phyloP scores from a whole-genome alignment of 2,888 invertebrate species.

The Darwinula stevensoni region DNA sequence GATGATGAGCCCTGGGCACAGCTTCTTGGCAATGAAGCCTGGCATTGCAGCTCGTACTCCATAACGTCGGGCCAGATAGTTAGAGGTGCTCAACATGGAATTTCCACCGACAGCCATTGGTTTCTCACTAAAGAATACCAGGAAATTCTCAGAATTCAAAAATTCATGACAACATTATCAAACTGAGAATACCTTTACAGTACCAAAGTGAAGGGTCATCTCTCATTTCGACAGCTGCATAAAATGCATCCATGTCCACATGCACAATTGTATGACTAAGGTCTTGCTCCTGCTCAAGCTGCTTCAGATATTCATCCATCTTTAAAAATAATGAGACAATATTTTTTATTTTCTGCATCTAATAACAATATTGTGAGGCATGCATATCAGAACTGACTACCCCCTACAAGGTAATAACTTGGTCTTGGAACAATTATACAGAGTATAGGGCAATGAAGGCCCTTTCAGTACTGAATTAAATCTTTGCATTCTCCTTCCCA shows the following conservation, averaged over 20 bases:
- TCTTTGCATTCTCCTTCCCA: no score
- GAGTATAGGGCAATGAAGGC: no score
- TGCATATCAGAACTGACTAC: no score
- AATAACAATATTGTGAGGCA: no score
- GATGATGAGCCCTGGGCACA: constrained; percentile 24
- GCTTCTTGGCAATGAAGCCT: constrained; percentile 25
- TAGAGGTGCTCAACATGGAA: constrained; percentile 27
- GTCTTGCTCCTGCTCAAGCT: constrained; percentile 18
- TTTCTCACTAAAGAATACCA: constrained; percentile 13
- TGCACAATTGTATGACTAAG: constrained; percentile 21
- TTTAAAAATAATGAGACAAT: no score
- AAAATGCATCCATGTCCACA: constrained; percentile 30
- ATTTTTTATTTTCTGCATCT: no score
- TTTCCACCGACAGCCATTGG: constrained; percentile 27
- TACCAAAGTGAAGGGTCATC: constrained; percentile 15
- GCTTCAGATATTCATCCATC: constrained; percentile 17
- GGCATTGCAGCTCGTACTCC: constrained; percentile 30
- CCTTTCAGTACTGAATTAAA: no score
- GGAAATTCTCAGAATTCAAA: constrained; percentile 4
- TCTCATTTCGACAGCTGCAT: constrained; percentile 26
- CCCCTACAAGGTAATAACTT: no score
- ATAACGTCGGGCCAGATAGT: constrained; percentile 24
- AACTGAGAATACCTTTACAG: no score
- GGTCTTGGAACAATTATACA: no score
- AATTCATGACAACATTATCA: no score